Base-by-base conservation (phyloP, 2,888 invertebrate species). In the Parascotia fuliginaria region DNA sequence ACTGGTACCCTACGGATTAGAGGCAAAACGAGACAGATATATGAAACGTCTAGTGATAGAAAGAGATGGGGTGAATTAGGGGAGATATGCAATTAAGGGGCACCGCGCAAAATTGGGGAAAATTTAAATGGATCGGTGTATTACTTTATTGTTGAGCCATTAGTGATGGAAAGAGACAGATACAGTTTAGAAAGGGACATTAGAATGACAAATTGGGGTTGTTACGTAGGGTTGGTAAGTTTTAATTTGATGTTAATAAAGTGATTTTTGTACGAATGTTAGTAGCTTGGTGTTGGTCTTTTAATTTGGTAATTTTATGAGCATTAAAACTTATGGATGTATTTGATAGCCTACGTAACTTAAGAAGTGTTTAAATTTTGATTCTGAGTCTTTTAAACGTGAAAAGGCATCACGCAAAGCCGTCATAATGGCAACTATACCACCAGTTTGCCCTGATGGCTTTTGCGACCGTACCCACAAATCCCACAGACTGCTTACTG, bases 101-200 rank as follows among this genome's bases (percentile, higher is more conserved):
- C 75, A 79, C 80, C 72, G 79, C 84, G 86, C 84, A 87, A 92
- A 90, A 87, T 68, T 87, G 87, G 85, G 84, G 79, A 85, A 83
- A 91, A 87, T 90, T 91, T 89, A 89, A 92, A 85, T 85, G 89
- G 84, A 87, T 91, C 87, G 81, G 81, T 85, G 83, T 86, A 91
- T 92, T 92, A 92, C 90, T 92, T 91, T 92, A 91, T 91, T 88
- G 91, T 88, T 79, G 86, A 84, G 79, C 89, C 81, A 92, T 92
- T 92, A 90, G 75, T 60, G 89, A 66, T 82, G 60, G 82, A 87
- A 58, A 58, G 73, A 69, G 87, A 87, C 50, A 59, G 77, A 47
- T 58, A 52, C 65, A 75, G 65, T 60, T 57, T 61, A 57, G 71
- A 73, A 57, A 60, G 48, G 75, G 52, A 58, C 44, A 66, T 68